These are phyloP conservation scores for Bombus soroeensis DNA, from an alignment of 1,140 invertebrate genomes.

Conservation along the genomic window DNA sequence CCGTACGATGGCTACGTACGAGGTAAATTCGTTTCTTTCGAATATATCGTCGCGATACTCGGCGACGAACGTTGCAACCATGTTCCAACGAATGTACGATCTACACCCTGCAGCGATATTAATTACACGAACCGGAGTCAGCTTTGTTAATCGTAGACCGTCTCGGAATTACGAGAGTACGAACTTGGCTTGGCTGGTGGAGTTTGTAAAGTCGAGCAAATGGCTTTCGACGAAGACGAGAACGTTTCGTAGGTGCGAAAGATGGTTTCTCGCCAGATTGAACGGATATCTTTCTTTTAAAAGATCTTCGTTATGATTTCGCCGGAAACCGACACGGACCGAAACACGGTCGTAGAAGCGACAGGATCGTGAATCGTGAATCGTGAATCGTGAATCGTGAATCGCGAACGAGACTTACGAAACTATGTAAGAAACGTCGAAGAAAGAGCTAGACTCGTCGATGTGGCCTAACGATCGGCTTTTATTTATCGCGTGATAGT, in stretches of 20 bases:
- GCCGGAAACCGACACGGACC: not conserved
- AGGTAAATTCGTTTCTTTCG: not conserved
- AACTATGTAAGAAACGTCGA: not conserved
- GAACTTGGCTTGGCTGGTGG: not conserved
- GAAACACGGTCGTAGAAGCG: no score
- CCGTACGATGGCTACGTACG: not conserved
- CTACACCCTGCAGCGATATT: no score
- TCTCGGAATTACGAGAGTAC: not conserved
- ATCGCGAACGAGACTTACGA: not conserved
- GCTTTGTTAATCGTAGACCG: not conserved
- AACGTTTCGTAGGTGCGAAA: not conserved
- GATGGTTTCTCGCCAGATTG: fast-evolving
- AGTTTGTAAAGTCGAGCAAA: not conserved
- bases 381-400: not conserved
- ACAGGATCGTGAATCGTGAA: not conserved
- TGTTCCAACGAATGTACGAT: not conserved
- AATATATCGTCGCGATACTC: not conserved
- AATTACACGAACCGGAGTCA: no score
- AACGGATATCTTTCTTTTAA: not conserved
- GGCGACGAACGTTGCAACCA: no score
- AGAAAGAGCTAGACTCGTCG: no score
- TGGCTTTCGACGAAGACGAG: not conserved
- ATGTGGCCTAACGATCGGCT: not conserved
- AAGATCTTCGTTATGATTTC: not conserved
- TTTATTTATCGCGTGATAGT: not conserved